Evolutionary conservation across 2,797 vertebrate species (phyloP), one percentile per base, ranked within the genome.

Genomic region (Oreochromis mossambicus): DNA sequence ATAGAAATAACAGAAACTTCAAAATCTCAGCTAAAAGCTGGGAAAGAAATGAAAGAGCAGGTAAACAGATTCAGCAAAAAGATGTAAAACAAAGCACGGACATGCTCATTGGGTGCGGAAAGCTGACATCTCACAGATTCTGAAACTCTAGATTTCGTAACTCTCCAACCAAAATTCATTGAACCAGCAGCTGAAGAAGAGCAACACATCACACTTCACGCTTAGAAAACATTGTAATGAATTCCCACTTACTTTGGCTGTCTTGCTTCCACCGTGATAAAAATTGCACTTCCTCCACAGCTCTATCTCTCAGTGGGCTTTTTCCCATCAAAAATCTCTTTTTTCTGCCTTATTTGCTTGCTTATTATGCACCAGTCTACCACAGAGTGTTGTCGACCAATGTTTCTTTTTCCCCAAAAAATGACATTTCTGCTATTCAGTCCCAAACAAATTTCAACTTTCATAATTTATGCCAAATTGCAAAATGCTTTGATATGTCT

Each of bases 331-430:
- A 19, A 34, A 61, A 34, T 19, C 29, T 61, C 56, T 61, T 19
- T 61, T 19, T 61, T 61, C 56, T 34, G 9, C 56, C 56, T 7
- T 61, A 34, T 61, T 61, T 61, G 2, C 1, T 61, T 61, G 5
- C 6, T 61, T 36, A 36, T 61, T 36, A 12, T 34, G 56, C 56
- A 36, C 17, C 56, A 61, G 32, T 36, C 56, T 63, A 63, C 6
- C 17, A 36, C 3, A 63, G 56, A n/a, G 10, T 36, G 58, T 63
- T 61, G 17, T 61, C 11, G 11, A 61, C 32, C 56, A 61, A 6
- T 61, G 56, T 61, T 34, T 61, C 56, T 12, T 34, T 0, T 5
- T 12, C 29, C 15, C 6, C 0, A 0, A 34, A 34, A 58, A 12
- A 61, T 34, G 17, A 61, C 56, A 61, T n/a, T 61, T 61, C 17